Conservation (phyloP, 2,888 invertebrate species). For the Cactoblastis cactorum region DNA sequence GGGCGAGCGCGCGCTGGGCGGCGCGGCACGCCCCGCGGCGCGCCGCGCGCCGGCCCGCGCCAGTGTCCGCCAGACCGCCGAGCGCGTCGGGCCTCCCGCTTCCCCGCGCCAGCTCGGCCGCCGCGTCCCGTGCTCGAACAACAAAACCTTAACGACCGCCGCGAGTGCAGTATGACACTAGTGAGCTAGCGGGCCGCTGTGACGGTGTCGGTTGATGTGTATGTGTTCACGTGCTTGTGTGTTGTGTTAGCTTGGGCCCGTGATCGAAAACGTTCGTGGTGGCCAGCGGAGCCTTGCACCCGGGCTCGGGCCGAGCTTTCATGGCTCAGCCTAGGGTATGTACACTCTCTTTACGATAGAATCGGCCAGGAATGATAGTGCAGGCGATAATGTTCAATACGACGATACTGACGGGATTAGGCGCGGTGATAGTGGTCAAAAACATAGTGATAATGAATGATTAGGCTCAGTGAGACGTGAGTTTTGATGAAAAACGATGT, state of each 20-base stretch:
- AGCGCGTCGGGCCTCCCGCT: constrained; percentile 79
- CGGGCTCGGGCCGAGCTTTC: constrained; percentile 87
- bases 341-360: constrained; percentile 50
- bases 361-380: constrained; percentile 34
- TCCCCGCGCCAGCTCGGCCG: constrained; percentile 78
- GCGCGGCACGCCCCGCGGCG: constrained; percentile 39
- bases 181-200: constrained; percentile 79
- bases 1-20: constrained; percentile 54
- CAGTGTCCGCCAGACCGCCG: constrained; percentile 79
- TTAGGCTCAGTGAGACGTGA: not conserved
- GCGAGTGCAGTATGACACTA: constrained; percentile 79
- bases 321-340: constrained; percentile 95
- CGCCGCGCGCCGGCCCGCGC: constrained; percentile 54
- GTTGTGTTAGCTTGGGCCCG: constrained; percentile 74
- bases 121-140: constrained; percentile 62
- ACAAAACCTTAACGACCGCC: constrained; percentile 56
- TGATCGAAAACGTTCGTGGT: constrained; percentile 75
- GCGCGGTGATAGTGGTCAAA: not conserved
- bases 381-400: constrained; percentile 26
- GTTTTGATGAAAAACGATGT: not conserved
- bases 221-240: constrained; percentile 76
- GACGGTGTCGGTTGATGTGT: constrained; percentile 75
- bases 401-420: constrained; percentile 35
- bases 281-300: constrained; percentile 79
- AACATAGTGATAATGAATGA: constrained; percentile 3